Evolutionary conservation across 2,113 vertebrate genomes (phyloP), one percentile per base, ranked within the genome.

Genomic region (Oryzias celebensis): DNA sequence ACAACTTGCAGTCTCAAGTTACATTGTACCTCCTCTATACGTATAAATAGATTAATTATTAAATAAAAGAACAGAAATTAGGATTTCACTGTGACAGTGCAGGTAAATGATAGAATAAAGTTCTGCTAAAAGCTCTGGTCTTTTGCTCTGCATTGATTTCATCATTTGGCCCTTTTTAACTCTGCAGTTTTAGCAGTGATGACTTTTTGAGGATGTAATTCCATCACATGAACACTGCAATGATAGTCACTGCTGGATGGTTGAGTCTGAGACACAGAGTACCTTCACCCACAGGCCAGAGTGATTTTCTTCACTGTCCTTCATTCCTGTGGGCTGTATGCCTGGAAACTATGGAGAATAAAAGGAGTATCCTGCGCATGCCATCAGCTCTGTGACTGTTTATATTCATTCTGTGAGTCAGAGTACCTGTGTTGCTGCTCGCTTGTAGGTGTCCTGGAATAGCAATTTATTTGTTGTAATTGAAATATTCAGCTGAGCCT

Each of bases 371-470:
- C 48, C 54, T 22, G 68, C 64, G 73, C 26, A 50, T 51, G 73
- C 63, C 48, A 26, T 68, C 43, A 14, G 52, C 69, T 72, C 65
- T 53, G 77, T 65, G 63, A 65, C 54, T 52, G 46, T 73, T 64
- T 73, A 52, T 63, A 8, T 62, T 23, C 46, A 52, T 56, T 28
- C 63, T 78, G 62, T 61, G 57, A 67, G 53, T 73, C 55, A 42
- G 68, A 68, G 73, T 67, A 55, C 80, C 69, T 75, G 68, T 69
- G 80, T 59, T 56, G 36, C 43, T 64, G 51, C 43, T 42, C 57
- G 36, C 66, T 23, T 71, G 56, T 23, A 52, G 71, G 26, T 44
- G 26, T 62, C 15, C 53, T 44, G 26, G 41, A 75, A 48, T 52
- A 20, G 26, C 28, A 58, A 20, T 20, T 20, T 31, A 14, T 20